A percentile compares a stretch with the other conserved stretches of the same genome.
Evolutionary conservation across 2,113 vertebrate species (phyloP).

Genomic region (Emydura subglobosa): DNA sequence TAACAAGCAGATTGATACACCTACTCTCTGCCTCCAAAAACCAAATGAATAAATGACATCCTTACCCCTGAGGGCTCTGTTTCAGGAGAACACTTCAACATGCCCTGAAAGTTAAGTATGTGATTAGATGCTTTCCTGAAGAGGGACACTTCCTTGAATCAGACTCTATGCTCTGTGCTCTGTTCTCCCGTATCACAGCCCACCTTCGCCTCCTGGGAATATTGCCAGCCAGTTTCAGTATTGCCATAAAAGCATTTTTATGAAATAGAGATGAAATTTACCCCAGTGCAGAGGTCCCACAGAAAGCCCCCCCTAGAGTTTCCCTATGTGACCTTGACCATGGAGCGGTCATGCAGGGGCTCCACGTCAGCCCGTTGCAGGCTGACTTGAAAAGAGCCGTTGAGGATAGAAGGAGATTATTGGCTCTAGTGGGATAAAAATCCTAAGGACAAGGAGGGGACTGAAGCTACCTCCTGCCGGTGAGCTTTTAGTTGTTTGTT

Average conservation of each 20-base stretch:
- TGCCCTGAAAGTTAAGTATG: neutral
- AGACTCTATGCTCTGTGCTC: neutral
- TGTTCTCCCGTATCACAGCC: neutral
- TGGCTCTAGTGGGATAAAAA: neutral
- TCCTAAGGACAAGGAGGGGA: neutral
- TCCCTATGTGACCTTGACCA: neutral
- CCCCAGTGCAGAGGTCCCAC: neutral
- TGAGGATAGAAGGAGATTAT: neutral
- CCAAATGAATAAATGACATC: neutral
- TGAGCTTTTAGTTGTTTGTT: neutral
- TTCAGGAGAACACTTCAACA: neutral
- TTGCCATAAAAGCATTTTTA: neutral
- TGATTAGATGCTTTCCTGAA: neutral
- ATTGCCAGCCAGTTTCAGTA: neutral
- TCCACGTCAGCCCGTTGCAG: neutral
- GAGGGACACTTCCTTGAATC: neutral
- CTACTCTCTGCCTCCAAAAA: neutral
- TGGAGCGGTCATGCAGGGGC: neutral
- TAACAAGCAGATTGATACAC: slow-evolving; percentile 61
- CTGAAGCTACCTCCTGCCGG: neutral
- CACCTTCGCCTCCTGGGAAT: neutral
- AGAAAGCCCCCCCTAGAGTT: neutral
- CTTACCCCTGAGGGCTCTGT: neutral
- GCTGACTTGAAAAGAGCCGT: neutral
- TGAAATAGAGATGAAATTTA: neutral